These are phyloP conservation scores for Ornithoptera alexandrae DNA, from an alignment of 2,888 invertebrate genomes.

Conservation along the genomic window DNA sequence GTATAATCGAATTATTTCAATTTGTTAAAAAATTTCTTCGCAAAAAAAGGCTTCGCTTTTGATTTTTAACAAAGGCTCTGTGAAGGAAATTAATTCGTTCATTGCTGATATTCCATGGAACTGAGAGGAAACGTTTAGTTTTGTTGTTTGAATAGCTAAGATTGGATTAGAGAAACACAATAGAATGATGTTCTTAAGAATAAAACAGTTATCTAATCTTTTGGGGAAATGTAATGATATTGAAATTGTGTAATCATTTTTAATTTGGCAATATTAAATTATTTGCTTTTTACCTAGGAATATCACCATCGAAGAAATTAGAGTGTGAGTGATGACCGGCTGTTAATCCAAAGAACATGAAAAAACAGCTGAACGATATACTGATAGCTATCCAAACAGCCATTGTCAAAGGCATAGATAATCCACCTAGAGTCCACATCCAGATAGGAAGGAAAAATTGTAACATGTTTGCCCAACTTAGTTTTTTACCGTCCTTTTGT, in stretches of 20 bases:
- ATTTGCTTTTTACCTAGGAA: constrained; percentile 75
- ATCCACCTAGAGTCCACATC: constrained; percentile 65
- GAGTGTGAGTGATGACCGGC: constrained; percentile 91
- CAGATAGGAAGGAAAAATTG: constrained; percentile 61
- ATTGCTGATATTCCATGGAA: too few species aligned
- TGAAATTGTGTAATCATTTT: not conserved
- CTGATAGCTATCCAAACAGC: constrained; percentile 78
- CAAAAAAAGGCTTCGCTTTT: too few species aligned
- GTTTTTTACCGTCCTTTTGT: constrained; percentile 49
- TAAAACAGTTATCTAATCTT: too few species aligned
- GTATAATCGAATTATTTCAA: too few species aligned
- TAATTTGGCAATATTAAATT: not conserved
- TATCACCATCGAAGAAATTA: constrained; percentile 90
- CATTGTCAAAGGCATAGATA: constrained; percentile 56
- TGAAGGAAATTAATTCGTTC: too few species aligned
- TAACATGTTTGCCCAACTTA: constrained; percentile 50
- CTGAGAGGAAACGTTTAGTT: too few species aligned
- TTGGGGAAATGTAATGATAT: not conserved
- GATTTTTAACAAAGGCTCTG: too few species aligned
- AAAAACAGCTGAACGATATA: constrained; percentile 79
- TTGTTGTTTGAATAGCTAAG: not conserved
- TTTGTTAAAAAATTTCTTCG: too few species aligned
- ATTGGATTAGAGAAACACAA: not conserved
- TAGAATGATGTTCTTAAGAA: too few species aligned
- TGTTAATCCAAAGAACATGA: constrained; percentile 84